These are phyloP conservation scores for Micoletzkya japonica DNA, from an alignment of 2,888 invertebrate species.

Conservation along the genomic window DNA sequence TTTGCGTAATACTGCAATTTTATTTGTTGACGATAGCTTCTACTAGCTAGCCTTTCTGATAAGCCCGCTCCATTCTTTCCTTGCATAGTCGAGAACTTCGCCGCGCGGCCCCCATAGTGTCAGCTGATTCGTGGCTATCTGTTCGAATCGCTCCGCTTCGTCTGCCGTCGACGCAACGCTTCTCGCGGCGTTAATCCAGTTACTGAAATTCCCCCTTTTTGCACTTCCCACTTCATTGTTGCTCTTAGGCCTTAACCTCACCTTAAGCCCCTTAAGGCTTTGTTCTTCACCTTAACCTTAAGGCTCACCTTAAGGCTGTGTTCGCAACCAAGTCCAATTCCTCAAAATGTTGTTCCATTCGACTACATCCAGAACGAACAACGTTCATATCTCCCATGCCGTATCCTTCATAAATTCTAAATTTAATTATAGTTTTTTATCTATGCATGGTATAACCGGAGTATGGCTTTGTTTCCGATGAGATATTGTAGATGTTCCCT, in stretches of 20 bases:
- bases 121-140: constrained; percentile 87
- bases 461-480: constrained; percentile 37
- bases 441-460: constrained; percentile 32
- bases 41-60: constrained; percentile 11
- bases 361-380: background rate
- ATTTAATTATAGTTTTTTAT: background rate
- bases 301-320: background rate
- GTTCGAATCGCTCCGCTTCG: constrained; percentile 69
- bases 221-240: too few species aligned
- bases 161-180: background rate
- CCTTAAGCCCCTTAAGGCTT: too few species aligned
- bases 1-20: constrained; percentile 37
- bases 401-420: background rate
- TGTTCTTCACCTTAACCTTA: too few species aligned
- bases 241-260: too few species aligned
- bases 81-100: constrained; percentile 84
- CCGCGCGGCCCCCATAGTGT: constrained; percentile 90
- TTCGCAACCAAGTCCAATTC: background rate
- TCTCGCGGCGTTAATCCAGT: constrained; percentile 19
- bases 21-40: background rate
- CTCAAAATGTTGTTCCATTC: background rate
- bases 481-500: constrained; percentile 35
- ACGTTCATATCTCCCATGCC: background rate
- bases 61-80: constrained; percentile 85
- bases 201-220: background rate